These are phyloP conservation scores for Thyatira batis DNA, from an alignment of 2,888 invertebrate species.

Conservation along the genomic window DNA sequence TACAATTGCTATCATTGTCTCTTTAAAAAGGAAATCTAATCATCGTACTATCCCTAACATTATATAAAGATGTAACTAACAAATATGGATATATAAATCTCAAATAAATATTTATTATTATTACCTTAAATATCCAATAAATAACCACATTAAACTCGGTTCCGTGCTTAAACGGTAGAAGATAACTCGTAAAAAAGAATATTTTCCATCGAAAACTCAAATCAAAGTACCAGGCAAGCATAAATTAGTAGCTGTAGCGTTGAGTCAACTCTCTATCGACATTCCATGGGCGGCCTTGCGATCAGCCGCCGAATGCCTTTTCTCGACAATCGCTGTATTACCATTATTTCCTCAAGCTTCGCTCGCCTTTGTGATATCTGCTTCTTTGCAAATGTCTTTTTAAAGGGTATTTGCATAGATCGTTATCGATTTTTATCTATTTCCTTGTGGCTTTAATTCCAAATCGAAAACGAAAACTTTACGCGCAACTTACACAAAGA, in stretches of 20 bases:
- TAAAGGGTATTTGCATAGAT: constrained; percentile 9
- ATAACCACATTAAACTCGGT: background rate
- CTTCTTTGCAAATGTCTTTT: constrained; percentile 11
- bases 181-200: constrained; percentile 14
- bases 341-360: constrained; percentile 26
- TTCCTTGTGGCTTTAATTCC: background rate
- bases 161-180: background rate
- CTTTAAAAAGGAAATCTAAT: too few species aligned
- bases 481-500: too few species aligned
- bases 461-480: too few species aligned
- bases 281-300: constrained; percentile 60
- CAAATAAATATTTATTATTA: too few species aligned
- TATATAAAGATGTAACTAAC: too few species aligned
- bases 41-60: too few species aligned
- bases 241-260: constrained; percentile 41
- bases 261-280: constrained; percentile 64
- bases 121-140: background rate
- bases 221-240: constrained; percentile 29
- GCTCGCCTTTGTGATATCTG: constrained; percentile 29
- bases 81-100: too few species aligned
- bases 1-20: too few species aligned
- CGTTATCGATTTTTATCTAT: background rate
- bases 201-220: constrained; percentile 20
- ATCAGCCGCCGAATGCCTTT: constrained; percentile 46
- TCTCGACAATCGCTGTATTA: constrained; percentile 29